Evolutionary conservation across 2,797 vertebrate species (phyloP).

Genomic region (Parauchenoglanis ngamensis): DNA sequence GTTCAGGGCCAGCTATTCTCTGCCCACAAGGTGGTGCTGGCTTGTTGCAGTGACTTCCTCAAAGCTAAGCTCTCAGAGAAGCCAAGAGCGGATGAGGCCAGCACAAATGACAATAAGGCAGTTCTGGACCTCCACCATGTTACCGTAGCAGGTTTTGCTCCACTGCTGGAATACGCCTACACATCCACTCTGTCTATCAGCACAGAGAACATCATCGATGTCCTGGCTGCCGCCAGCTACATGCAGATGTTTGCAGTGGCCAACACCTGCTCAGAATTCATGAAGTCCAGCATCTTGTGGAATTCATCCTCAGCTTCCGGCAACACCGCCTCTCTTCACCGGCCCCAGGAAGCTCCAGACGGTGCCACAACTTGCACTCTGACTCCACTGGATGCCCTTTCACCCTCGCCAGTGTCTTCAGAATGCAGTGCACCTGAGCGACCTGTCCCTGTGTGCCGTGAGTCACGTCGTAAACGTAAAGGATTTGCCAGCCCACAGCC

Average conservation of each 20-base stretch:
- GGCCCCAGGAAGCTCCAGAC: constrained; percentile 77
- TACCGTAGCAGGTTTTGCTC: constrained; percentile 90
- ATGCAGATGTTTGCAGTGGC: constrained; percentile 98
- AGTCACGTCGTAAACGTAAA: constrained; percentile 92
- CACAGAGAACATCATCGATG: constrained; percentile 98
- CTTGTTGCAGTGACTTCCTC: constrained; percentile 97
- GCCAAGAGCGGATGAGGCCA: constrained; percentile 78
- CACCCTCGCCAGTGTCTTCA: constrained; percentile 89
- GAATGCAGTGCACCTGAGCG: constrained; percentile 96
- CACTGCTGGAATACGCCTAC: constrained; percentile 96
- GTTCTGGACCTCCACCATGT: constrained; percentile 86
- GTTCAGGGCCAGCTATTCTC: constrained; percentile 98
- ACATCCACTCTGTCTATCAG: constrained; percentile 96
- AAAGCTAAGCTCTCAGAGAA: constrained; percentile 92
- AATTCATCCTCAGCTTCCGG: constrained; percentile 67
- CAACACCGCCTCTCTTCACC: constrained; percentile 40
- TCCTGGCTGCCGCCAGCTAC: constrained; percentile 95
- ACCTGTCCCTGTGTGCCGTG: constrained; percentile 88
- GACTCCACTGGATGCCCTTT: constrained; percentile 89
- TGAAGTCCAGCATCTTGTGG: constrained; percentile 99
- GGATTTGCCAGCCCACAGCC: constrained; percentile 88
- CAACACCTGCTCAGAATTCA: constrained; percentile 97
- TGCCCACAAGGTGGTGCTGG: constrained; percentile 98
- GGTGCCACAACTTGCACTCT: constrained; percentile 85
- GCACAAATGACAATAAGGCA: constrained; percentile 82